Evolutionary conservation across 2,888 invertebrate species (phyloP), one percentile per base, ranked within the genome.

Genomic region (Blastobasis lacticolella): DNA sequence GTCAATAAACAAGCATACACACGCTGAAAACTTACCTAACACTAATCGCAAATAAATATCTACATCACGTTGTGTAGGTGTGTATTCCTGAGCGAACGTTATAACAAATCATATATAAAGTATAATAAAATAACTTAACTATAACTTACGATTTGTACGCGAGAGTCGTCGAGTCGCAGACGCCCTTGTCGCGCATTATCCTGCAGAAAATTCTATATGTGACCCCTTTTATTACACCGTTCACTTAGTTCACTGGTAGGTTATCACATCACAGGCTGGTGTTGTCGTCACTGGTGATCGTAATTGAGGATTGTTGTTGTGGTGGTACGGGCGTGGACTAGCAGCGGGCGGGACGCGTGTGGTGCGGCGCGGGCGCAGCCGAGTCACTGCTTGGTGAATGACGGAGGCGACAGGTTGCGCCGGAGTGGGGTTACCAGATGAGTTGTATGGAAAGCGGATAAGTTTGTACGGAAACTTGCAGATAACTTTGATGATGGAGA

Each of bases 371-470:
- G 69, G 73, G 78, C 78, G 79, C 81, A 63, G 69, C 73, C 71
- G 79, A 78, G 76, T 74, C 75, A 77, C 78, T 81, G 23, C 49
- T 45, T 46, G 66, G 69, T 70, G 69, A 73, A 72, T 73, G 77
- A 65, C 71, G 76, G 73, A 78, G 80, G 77, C 71, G 72, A 76
- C 75, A 81, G 83, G 83, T 74, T 81, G 82, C 79, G 78, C 75
- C 74, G 78, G 75, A 73, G 73, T 69, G 66, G 23, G 23, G 23
- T 23, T 23, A 23, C 23, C 23, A 23, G 23, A 23, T 23, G 23
- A 3, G 23, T 23, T 23, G 23, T 23, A 23, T 3, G 23, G 23
- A 23, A n/a, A n/a, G n/a, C n/a, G n/a, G n/a, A n/a, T n/a, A n/a
- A n/a, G n/a, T n/a, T n/a, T n/a, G n/a, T n/a, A n/a, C n/a, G n/a